phyloP scores from a whole-genome alignment of 2,888 invertebrate genomes.

The Byasa hedistus region DNA sequence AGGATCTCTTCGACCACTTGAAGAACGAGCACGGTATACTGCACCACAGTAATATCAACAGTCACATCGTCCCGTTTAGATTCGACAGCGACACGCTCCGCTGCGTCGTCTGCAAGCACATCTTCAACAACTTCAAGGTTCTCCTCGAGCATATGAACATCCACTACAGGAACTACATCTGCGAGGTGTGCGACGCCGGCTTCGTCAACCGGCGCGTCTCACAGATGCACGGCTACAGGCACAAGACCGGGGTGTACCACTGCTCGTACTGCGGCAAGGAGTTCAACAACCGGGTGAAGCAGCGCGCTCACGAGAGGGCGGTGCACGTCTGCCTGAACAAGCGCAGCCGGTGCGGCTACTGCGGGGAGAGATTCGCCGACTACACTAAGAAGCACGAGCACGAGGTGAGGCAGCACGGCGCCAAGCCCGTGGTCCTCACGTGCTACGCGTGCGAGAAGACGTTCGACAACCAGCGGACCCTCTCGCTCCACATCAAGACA shows the following conservation, averaged over 20 bases:
- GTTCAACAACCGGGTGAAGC: conserved; percentile 63
- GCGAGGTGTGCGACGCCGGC: conserved; percentile 47
- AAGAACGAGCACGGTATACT: conserved; percentile 39
- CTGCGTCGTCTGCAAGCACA: conserved; percentile 47
- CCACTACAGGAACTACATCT: no score
- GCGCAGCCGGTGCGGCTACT: conserved; percentile 52
- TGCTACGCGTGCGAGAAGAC: conserved; percentile 71
- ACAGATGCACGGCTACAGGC: conserved; percentile 49
- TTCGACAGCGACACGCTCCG: conserved; percentile 43
- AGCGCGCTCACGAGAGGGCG: conserved; percentile 62
- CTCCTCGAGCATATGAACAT: conserved; percentile 53
- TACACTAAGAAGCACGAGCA: conserved; percentile 64
- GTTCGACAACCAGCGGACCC: conserved; percentile 70
- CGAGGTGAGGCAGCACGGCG: conserved; percentile 58
- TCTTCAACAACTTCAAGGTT: conserved; percentile 48
- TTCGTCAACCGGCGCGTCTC: conserved; percentile 49
- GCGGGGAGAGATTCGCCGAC: conserved; percentile 57
- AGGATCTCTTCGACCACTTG: conserved; percentile 44
- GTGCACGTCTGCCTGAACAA: conserved; percentile 51
- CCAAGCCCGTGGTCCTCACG: conserved; percentile 56
- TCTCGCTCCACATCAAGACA: conserved; percentile 66
- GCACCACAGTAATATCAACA: conserved; percentile 42
- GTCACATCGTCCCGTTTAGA: conserved; percentile 50
- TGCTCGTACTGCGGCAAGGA: conserved; percentile 66
- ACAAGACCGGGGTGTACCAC: conserved; percentile 49